Evolutionary conservation across 1,140 invertebrate species (phyloP).

Genomic region (Scaptodrosophila lebanonensis): DNA sequence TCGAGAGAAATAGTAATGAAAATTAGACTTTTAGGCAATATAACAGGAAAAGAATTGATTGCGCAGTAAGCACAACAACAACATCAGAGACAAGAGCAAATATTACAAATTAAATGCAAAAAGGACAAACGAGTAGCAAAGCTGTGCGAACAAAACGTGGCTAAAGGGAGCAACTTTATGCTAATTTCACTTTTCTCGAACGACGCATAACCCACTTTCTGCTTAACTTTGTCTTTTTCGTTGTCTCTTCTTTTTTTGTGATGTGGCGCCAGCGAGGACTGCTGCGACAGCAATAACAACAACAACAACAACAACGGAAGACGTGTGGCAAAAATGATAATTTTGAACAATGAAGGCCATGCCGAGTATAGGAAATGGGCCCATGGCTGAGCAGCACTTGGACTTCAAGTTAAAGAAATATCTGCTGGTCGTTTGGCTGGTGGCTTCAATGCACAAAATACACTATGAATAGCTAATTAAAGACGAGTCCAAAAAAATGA

Average conservation of each 20-base stretch:
- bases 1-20: conserved; percentile 27
- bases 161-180: conserved; percentile 50
- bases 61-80: conserved; percentile 20
- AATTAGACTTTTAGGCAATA: conserved; percentile 28
- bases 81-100: conserved; percentile 15
- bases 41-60: too few species aligned
- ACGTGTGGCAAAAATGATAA: conserved; percentile 36
- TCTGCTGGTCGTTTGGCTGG: neutral
- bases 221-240: conserved; percentile 6
- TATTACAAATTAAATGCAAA: conserved; percentile 48
- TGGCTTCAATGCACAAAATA: conserved; percentile 17
- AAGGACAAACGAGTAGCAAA: conserved; percentile 36
- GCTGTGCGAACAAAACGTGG: conserved; percentile 35
- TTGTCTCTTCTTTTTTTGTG: conserved; percentile 22
- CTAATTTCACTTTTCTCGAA: conserved; percentile 69
- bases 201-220: conserved; percentile 57
- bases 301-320: neutral
- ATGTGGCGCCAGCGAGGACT: conserved; percentile 41
- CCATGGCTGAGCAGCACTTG: conserved; percentile 8
- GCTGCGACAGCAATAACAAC: neutral
- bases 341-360: conserved; percentile 44
- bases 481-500: conserved; percentile 17
- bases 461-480: conserved; percentile 65
- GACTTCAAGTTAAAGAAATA: conserved; percentile 17
- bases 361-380: conserved; percentile 14